phyloP scores from a whole-genome alignment of 2,888 invertebrate species.

The Phyllotreta striolata region DNA sequence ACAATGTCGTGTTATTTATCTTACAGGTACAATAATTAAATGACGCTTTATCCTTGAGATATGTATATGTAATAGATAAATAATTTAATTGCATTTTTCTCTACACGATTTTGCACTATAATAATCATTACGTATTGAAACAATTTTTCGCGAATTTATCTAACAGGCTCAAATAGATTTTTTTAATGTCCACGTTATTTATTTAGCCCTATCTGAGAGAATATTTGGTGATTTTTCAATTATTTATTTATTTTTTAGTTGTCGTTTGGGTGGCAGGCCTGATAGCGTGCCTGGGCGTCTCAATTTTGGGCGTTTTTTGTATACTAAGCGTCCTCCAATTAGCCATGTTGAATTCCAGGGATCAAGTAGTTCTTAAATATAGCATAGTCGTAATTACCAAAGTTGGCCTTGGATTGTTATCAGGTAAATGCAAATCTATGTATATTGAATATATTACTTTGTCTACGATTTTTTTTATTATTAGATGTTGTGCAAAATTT shows the following conservation, averaged over 20 bases:
- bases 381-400: constrained; percentile 80
- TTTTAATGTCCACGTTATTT: neutral
- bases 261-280: constrained; percentile 85
- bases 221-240: neutral
- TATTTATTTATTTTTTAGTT: constrained; percentile 64
- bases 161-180: constrained; percentile 14
- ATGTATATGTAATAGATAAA: no score
- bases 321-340: constrained; percentile 82
- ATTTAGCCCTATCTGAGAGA: neutral
- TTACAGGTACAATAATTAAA: no score
- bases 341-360: constrained; percentile 86
- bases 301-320: constrained; percentile 79
- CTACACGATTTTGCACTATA: no score
- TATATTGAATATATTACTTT: constrained; percentile 15
- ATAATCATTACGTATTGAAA: no score
- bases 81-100: no score
- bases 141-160: no score
- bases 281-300: constrained; percentile 78
- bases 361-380: constrained; percentile 81
- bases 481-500: neutral
- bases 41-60: no score
- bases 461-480: neutral
- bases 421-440: constrained; percentile 64
- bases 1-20: no score
- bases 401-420: constrained; percentile 77